Conservation (phyloP, 1,140 invertebrate genomes). For the Vollenhovia emeryi region DNA sequence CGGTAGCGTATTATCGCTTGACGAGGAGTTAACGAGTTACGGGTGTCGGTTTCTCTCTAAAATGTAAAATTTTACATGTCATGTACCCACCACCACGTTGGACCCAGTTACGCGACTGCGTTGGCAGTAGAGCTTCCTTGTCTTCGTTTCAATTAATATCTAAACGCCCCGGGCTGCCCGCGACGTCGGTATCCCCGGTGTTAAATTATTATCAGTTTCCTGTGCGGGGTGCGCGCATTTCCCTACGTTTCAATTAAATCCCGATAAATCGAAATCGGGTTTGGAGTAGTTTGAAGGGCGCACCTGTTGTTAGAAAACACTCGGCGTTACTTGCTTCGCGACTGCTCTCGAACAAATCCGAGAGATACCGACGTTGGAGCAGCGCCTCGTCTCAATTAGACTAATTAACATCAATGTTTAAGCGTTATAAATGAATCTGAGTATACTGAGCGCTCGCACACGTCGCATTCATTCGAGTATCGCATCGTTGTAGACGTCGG, state of each 20-base stretch:
- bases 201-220: too few relatives aligned
- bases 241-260: slow-evolving; percentile 1
- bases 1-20: slow-evolving; percentile 52
- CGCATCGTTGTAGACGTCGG: not conserved
- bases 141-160: slow-evolving; percentile 56
- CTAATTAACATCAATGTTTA: slow-evolving; percentile 72
- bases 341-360: not conserved
- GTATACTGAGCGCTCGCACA: slow-evolving; percentile 46
- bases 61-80: slow-evolving; percentile 69
- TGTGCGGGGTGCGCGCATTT: too few relatives aligned
- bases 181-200: not conserved
- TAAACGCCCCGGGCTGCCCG: slow-evolving; percentile 53
- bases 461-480: slow-evolving; percentile 46
- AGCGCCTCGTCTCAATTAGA: slow-evolving; percentile 66
- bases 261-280: not conserved
- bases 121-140: slow-evolving; percentile 44
- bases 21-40: slow-evolving; percentile 68
- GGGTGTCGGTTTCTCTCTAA: slow-evolving; percentile 53
- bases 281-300: not conserved
- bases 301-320: not conserved
- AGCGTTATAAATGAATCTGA: slow-evolving; percentile 71
- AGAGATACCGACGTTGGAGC: slow-evolving; percentile 51
- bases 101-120: slow-evolving; percentile 71
- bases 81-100: slow-evolving; percentile 77
- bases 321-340: not conserved